phyloP scores from a whole-genome alignment of 2,888 invertebrate genomes.

The Patella depressa region DNA sequence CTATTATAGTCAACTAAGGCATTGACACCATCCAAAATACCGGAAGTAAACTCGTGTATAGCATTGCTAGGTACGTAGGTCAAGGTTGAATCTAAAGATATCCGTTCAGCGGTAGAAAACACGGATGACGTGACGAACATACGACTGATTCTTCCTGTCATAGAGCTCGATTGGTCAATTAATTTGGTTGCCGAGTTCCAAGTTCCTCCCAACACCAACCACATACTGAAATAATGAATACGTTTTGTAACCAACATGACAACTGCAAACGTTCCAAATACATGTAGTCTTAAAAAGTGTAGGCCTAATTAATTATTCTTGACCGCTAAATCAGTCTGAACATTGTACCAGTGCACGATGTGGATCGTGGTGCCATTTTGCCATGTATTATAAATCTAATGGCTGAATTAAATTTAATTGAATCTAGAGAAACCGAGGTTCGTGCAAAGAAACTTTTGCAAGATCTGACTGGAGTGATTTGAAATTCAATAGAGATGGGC shows the following conservation, averaged over 20 bases:
- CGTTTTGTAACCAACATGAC: too few relatives aligned
- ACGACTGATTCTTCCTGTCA: slow-evolving; percentile 47
- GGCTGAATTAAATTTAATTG: too few relatives aligned
- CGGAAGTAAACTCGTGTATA: slow-evolving; percentile 28
- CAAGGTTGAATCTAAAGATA: slow-evolving; percentile 24
- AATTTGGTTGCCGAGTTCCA: slow-evolving; percentile 24
- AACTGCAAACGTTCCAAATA: too few relatives aligned
- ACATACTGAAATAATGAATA: slow-evolving; percentile 36
- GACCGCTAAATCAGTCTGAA: too few relatives aligned
- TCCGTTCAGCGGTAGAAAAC: slow-evolving; percentile 33
- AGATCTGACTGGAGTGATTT: slow-evolving; percentile 9
- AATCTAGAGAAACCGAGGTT: too few relatives aligned
- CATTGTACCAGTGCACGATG: too few relatives aligned
- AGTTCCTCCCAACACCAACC: slow-evolving; percentile 41
- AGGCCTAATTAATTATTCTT: too few relatives aligned
- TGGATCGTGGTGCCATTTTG: too few relatives aligned
- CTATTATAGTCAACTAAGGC: slow-evolving; percentile 38
- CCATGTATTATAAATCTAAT: too few relatives aligned
- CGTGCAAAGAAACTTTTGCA: too few relatives aligned
- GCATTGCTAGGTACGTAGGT: slow-evolving; percentile 23
- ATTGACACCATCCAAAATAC: slow-evolving; percentile 31
- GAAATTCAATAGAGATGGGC: background rate
- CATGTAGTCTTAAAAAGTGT: too few relatives aligned
- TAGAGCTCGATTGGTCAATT: slow-evolving; percentile 30
- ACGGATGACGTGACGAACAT: slow-evolving; percentile 36